Evolutionary conservation across 2,797 vertebrate species (phyloP).

Genomic region (Acomys russatus): DNA sequence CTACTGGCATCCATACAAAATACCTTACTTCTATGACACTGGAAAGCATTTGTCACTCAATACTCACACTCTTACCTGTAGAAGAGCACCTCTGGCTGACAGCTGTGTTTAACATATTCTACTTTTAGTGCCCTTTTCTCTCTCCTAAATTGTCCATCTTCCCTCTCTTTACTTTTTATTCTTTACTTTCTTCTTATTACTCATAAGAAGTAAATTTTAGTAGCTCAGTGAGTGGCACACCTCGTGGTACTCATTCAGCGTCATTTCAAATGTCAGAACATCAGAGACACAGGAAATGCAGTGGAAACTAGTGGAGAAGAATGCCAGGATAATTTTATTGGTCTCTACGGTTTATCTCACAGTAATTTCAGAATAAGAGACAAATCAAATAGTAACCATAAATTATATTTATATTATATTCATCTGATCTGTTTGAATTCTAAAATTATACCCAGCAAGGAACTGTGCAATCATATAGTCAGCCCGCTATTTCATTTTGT

Average conservation of each 20-base stretch:
- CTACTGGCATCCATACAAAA: neutral
- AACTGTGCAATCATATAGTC: neutral
- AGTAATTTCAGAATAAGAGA: neutral
- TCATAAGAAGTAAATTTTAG: constrained; percentile 14
- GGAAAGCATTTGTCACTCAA: neutral
- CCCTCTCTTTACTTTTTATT: neutral
- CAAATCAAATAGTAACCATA: neutral
- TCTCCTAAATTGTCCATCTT: neutral
- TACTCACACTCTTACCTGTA: neutral
- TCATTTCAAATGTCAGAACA: neutral
- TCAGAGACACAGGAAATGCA: neutral
- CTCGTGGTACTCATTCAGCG: neutral
- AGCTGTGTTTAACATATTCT: neutral
- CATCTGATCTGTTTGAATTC: neutral
- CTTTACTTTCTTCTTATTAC: neutral
- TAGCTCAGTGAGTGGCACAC: neutral
- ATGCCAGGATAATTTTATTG: neutral
- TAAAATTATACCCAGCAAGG: neutral
- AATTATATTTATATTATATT: neutral
- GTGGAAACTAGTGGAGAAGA: neutral
- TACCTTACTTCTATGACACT: neutral
- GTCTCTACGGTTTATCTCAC: constrained; percentile 15
- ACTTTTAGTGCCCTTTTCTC: neutral
- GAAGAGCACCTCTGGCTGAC: neutral
- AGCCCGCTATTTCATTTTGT: neutral